Evolutionary conservation across 1,140 invertebrate species (phyloP).

Genomic region (Apis dorsata): DNA sequence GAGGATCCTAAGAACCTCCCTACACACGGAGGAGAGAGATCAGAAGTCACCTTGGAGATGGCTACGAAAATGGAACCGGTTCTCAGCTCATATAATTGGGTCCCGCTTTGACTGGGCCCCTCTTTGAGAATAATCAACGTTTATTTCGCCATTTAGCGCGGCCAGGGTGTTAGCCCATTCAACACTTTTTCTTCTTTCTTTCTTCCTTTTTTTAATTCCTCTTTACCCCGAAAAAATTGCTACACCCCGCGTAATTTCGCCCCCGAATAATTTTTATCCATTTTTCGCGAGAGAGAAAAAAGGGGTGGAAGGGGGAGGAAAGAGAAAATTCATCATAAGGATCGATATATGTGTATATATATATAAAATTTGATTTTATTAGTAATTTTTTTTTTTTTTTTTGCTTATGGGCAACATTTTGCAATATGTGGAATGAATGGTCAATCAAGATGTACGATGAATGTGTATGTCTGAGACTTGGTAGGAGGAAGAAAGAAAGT

Average conservation of each 20-base stretch:
- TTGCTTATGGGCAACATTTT: conserved; percentile 15
- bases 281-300: no score
- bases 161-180: conserved; percentile 4
- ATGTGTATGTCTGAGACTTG: neutral
- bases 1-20: conserved; percentile 11
- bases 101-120: conserved; percentile 21
- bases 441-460: conserved; percentile 41
- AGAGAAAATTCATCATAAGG: neutral
- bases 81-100: conserved; percentile 52
- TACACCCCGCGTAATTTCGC: neutral
- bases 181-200: neutral
- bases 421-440: conserved; percentile 26
- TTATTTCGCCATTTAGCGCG: conserved; percentile 59
- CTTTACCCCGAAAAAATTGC: no score
- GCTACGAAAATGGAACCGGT: conserved; percentile 63
- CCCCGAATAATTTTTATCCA: no score
- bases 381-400: neutral
- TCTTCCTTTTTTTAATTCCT: no score
- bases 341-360: neutral
- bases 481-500: neutral
- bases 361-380: neutral
- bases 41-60: conserved; percentile 64
- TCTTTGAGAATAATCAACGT: conserved; percentile 57
- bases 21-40: conserved; percentile 21
- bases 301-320: neutral